A percentile compares a stretch with the other conserved stretches of the same genome.
These are phyloP conservation scores for Vanacampus margaritifer DNA, from an alignment of 2,113 vertebrate genomes.

Conservation along the genomic window DNA sequence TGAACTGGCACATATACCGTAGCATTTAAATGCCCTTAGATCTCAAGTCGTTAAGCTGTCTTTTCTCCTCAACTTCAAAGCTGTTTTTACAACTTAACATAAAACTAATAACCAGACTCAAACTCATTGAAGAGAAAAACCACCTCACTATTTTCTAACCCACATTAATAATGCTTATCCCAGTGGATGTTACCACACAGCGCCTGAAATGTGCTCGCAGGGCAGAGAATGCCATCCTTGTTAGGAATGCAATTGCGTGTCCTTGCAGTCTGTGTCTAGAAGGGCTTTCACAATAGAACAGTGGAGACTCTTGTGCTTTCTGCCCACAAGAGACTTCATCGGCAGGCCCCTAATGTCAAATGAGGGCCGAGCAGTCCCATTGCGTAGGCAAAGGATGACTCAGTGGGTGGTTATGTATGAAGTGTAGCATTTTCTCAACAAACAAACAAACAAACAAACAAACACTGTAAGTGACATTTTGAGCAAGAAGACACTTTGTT, in stretches of 20 bases:
- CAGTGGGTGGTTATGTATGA: conserved; percentile 24
- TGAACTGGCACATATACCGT: conserved; percentile 42
- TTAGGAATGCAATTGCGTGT: conserved; percentile 34
- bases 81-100: conserved; percentile 32
- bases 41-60: conserved; percentile 18
- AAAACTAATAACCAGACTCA: conserved; percentile 33
- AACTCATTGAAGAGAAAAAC: conserved; percentile 8
- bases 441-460: conserved; percentile 26
- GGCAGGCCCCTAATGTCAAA: conserved; percentile 42
- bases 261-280: conserved; percentile 8
- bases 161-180: conserved; percentile 13
- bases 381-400: conserved; percentile 31
- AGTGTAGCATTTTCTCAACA: conserved; percentile 33
- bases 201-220: conserved; percentile 26
- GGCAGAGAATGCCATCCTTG: conserved; percentile 51
- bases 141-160: conserved; percentile 8
- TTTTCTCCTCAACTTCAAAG: conserved; percentile 44
- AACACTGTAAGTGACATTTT: conserved; percentile 8
- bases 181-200: conserved; percentile 19
- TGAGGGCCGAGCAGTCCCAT: conserved; percentile 8
- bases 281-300: conserved; percentile 44
- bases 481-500: conserved; percentile 2
- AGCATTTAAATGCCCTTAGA: conserved; percentile 33
- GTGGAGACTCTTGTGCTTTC: conserved; percentile 43
- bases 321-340: conserved; percentile 28